Percentiles rank a stretch among this genome's conserved stretches.
These are phyloP conservation scores for Lepidurus arcticus DNA, from an alignment of 1,140 invertebrate genomes.

Conservation along the genomic window DNA sequence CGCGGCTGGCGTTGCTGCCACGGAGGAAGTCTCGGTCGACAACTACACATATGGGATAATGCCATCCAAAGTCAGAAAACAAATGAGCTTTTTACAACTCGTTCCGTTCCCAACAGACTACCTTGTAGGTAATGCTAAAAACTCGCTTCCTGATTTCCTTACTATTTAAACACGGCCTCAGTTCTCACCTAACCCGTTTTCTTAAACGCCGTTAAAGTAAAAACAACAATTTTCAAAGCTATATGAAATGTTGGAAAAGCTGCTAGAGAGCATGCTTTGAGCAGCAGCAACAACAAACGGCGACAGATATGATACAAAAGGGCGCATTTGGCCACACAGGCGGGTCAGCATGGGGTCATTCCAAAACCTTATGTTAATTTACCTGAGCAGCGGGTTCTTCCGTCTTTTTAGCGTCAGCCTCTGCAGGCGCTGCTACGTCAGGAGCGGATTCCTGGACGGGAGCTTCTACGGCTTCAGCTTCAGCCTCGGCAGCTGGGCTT, in stretches of 20 bases:
- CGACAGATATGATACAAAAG: background rate
- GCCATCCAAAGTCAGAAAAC: background rate
- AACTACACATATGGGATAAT: slow-evolving; percentile 1
- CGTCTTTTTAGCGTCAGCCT: background rate
- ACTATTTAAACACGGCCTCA: no score
- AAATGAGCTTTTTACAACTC: background rate
- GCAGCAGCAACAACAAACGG: background rate
- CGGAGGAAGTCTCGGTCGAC: background rate
- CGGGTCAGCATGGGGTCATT: background rate
- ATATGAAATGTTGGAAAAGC: no score
- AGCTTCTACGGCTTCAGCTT: background rate
- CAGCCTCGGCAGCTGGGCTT: slow-evolving; percentile 5
- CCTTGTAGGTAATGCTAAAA: background rate
- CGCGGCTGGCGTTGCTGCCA: background rate
- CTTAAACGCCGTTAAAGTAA: no score
- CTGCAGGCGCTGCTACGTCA: background rate
- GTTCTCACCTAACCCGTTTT: no score
- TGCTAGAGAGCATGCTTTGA: no score
- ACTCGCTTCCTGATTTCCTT: no score
- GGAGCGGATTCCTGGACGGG: background rate
- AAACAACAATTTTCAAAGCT: no score
- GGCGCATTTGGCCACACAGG: background rate
- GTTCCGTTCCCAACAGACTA: background rate
- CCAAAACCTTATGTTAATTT: background rate
- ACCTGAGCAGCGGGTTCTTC: slow-evolving; percentile 12